Percentiles rank a stretch among this genome's conserved stretches.
Conservation (phyloP, 2,888 invertebrate species). For the Siphonodentalium dalli region DNA sequence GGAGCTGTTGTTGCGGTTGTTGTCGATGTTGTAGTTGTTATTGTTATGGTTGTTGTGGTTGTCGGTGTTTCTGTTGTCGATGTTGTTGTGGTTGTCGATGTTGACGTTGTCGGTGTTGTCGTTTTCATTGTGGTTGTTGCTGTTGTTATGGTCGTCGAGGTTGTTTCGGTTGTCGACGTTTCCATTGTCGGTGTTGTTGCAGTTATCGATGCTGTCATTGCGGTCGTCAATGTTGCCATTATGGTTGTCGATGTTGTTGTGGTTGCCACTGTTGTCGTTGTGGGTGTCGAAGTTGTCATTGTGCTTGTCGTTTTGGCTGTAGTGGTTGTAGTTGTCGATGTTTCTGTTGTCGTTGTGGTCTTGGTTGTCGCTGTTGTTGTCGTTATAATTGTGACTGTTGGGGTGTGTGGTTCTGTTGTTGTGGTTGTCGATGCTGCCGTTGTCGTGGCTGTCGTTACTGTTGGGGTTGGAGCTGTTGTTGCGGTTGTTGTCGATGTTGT, state of each 20-base stretch:
- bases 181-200: constrained; percentile 11
- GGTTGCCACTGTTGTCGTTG: background rate
- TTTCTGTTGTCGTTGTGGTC: too few relatives aligned
- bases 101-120: background rate
- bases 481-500: too few relatives aligned
- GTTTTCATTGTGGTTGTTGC: background rate
- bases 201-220: background rate
- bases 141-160: constrained; percentile 9
- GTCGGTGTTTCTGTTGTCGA: background rate
- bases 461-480: too few relatives aligned
- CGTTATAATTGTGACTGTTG: background rate
- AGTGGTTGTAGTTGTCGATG: too few relatives aligned
- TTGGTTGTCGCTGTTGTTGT: too few relatives aligned
- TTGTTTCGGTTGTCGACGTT: constrained; percentile 10
- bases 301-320: background rate
- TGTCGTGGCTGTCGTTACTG: too few relatives aligned
- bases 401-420: too few relatives aligned
- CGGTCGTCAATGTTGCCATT: background rate
- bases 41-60: background rate
- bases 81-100: background rate
- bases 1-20: background rate
- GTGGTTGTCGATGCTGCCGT: too few relatives aligned
- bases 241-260: background rate
- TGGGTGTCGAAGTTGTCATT: background rate
- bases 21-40: background rate